Percentiles rank a stretch among this genome's conserved stretches.
Evolutionary conservation across 2,888 invertebrate genomes (phyloP).

Genomic region (Anaspis maculata): DNA sequence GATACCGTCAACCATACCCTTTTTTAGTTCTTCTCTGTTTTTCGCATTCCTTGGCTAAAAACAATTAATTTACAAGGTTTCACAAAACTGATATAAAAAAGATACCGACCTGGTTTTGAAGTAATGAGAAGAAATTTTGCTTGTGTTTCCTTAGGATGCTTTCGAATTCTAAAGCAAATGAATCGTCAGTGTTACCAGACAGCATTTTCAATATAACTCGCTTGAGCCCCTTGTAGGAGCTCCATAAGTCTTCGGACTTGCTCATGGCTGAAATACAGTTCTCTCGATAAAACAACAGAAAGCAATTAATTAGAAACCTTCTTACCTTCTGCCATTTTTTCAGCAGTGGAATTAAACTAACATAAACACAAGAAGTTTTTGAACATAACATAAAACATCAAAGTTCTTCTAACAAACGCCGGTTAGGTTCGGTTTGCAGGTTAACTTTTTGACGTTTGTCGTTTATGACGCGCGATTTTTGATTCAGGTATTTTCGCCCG

Average conservation of each 20-base stretch:
- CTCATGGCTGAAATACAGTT: conserved; percentile 12
- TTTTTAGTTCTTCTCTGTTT: conserved; percentile 72
- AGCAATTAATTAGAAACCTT: background rate
- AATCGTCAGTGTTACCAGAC: conserved; percentile 47
- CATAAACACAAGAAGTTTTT: too few relatives aligned
- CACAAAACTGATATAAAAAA: background rate
- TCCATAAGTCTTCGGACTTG: conserved; percentile 71
- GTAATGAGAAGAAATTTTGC: conserved; percentile 74
- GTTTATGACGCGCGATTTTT: too few relatives aligned
- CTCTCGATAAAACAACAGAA: background rate
- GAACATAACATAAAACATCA: too few relatives aligned
- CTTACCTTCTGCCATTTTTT: too few relatives aligned
- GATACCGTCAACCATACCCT: conserved; percentile 71
- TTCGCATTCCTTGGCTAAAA: conserved; percentile 67
- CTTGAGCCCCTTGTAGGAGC: conserved; percentile 71
- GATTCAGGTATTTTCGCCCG: too few relatives aligned
- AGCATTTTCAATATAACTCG: conserved; percentile 61
- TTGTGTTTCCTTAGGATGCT: conserved; percentile 69
- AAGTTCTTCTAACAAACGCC: too few relatives aligned
- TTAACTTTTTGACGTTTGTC: too few relatives aligned
- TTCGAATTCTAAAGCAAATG: conserved; percentile 63
- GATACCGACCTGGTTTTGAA: conserved; percentile 75
- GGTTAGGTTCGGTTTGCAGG: too few relatives aligned
- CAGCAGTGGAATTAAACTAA: too few relatives aligned
- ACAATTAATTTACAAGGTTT: too few relatives aligned